phyloP scores from a whole-genome alignment of 2,888 invertebrate genomes.

The Dorcus parallelipipedus region DNA sequence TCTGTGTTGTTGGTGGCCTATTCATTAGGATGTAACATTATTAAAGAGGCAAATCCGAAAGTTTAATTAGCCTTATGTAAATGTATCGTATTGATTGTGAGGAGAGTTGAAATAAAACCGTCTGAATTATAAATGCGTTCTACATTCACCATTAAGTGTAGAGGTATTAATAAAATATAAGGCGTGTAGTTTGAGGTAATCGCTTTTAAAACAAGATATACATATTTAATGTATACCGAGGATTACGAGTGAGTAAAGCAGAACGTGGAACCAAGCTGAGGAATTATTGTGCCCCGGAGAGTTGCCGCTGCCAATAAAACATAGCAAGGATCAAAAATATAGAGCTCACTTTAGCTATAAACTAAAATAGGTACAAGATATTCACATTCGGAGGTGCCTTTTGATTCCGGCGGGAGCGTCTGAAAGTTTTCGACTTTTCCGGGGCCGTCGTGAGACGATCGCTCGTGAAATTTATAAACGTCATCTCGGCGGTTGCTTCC shows the following conservation, averaged over 20 bases:
- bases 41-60: no score
- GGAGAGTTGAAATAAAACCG: no score
- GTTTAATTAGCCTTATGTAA: no score
- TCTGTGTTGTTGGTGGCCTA: no score
- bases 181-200: no score
- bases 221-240: no score
- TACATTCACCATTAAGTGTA: no score
- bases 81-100: no score
- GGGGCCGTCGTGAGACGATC: conserved; percentile 7
- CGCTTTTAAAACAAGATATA: no score
- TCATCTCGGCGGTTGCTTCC: conserved; percentile 1
- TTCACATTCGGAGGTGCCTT: conserved; percentile 38
- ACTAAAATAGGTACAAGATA: conserved; percentile 42
- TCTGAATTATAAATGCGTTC: no score
- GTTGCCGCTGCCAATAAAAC: conserved; percentile 40
- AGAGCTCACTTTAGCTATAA: conserved; percentile 40
- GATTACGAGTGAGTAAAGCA: conserved; percentile 1
- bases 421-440: conserved; percentile 26
- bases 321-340: conserved; percentile 43
- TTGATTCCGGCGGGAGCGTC: conserved; percentile 37
- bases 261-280: conserved; percentile 9
- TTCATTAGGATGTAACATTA: no score
- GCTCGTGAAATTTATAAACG: conserved; percentile 27
- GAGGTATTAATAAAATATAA: no score
- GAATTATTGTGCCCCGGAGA: conserved; percentile 44